phyloP scores from a whole-genome alignment of 2,888 invertebrate species.

The Ceraclea dissimilis region DNA sequence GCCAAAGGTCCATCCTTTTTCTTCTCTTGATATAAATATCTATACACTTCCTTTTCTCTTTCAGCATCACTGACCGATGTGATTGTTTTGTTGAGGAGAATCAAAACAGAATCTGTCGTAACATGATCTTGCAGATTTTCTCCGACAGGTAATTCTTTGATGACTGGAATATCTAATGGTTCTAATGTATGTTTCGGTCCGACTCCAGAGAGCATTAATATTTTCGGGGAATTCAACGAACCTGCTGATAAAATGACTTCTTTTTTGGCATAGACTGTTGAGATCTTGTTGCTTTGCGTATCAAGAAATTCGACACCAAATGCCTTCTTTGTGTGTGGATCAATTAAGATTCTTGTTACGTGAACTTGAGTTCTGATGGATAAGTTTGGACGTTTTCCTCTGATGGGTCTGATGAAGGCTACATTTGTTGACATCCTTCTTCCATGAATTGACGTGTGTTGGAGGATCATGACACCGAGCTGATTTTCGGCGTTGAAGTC shows the following conservation, averaged over 20 bases:
- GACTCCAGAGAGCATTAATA: conserved; percentile 59
- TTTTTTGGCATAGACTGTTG: conserved; percentile 45
- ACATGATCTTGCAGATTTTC: conserved; percentile 69
- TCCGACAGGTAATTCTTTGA: conserved; percentile 62
- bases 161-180: conserved; percentile 45
- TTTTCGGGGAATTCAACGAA: conserved; percentile 53
- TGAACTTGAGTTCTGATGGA: conserved; percentile 45
- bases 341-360: conserved; percentile 52
- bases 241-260: conserved; percentile 58
- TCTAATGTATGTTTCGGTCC: conserved; percentile 52
- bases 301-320: conserved; percentile 44
- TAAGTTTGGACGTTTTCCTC: conserved; percentile 46
- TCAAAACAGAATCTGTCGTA: conserved; percentile 52
- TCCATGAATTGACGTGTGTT: conserved; percentile 56
- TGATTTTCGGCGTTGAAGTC: conserved; percentile 53
- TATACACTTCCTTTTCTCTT: conserved; percentile 38
- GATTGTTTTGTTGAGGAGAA: conserved; percentile 50
- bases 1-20: conserved; percentile 47
- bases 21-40: conserved; percentile 38
- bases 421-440: conserved; percentile 53
- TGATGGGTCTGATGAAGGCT: conserved; percentile 61
- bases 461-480: conserved; percentile 54
- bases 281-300: conserved; percentile 42
- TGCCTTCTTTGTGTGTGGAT: conserved; percentile 44
- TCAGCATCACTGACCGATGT: conserved; percentile 39